Evolutionary conservation across 1,140 invertebrate genomes (phyloP), one percentile per base, ranked within the genome.

Genomic region (Lordiphosa stackelbergi): DNA sequence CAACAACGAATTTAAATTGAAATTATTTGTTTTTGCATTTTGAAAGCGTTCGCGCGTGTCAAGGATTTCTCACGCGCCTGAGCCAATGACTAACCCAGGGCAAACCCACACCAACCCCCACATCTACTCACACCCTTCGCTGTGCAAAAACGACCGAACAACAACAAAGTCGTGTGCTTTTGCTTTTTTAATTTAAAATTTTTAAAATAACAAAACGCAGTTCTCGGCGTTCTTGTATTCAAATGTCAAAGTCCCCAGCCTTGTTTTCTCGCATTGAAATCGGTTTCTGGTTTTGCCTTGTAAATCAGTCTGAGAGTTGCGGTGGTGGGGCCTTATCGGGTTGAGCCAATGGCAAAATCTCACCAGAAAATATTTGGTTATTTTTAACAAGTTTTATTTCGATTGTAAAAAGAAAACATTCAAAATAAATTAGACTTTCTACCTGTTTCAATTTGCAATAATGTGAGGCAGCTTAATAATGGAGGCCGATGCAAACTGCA

Each of bases 21-120:
- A 83, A 83, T 83, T 83, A 83, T 83, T 83, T 83, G 83, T 83
- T 83, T 81, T 83, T 83, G 77, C 77, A 83, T 83, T 83, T 83
- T 66, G 58, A 83, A 83, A 84, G 77, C 77, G 64, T 57, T 64
- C 36, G 77, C 77, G 77, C 77, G 77, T 83, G 77, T 83, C 77
- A 77, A 83, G 78, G 77, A 83, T 83, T 70, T 83, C 72, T 70
- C 73, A 83, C 73, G 72, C 77, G 55, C 68, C 68, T 56, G 53
- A 38, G 24, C 45, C 47, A 59, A 66, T 65, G 63, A 56, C 61
- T 19, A 66, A 65, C 53, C 55, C 48, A 34, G 41, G 36, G 13
- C 19, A 40, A 42, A 22, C 47, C 13, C 47, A 53, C 8, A 6
- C 12, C 47, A 28, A 16, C 31, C 51, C 40, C 40, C 12, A 10